Percentiles rank a stretch among this genome's conserved stretches.
phyloP scores from a whole-genome alignment of 1,140 invertebrate genomes.

The Drosophila sp. region DNA sequence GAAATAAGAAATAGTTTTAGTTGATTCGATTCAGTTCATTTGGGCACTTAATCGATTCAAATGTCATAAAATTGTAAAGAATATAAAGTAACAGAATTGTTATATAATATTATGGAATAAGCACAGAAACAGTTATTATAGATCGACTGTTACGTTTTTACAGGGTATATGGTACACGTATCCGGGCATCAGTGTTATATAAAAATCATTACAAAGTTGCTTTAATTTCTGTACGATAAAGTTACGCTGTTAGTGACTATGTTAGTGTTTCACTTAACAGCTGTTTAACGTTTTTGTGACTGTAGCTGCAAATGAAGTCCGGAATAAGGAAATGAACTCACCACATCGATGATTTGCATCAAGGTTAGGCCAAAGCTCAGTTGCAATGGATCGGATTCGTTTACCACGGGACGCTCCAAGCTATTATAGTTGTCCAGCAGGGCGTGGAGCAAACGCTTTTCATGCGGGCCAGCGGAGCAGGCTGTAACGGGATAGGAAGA shows the following conservation, averaged over 20 bases:
- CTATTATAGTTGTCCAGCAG: conserved; percentile 98
- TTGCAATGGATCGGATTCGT: conserved; percentile 97
- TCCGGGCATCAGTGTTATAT: too few relatives aligned
- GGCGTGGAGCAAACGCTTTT: conserved; percentile 95
- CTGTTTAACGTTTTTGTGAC: background rate
- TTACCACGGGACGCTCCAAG: conserved; percentile 97
- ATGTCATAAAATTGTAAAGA: too few relatives aligned
- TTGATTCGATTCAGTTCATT: too few relatives aligned
- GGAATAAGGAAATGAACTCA: conserved; percentile 87
- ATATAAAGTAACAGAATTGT: too few relatives aligned
- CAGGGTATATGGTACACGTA: too few relatives aligned
- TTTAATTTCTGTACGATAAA: background rate
- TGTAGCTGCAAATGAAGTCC: background rate
- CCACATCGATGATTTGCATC: conserved; percentile 99
- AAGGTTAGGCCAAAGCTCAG: conserved; percentile 98
- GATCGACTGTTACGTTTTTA: too few relatives aligned
- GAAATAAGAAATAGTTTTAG: too few relatives aligned
- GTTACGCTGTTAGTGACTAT: background rate
- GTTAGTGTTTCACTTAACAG: conserved; percentile 1
- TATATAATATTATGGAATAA: too few relatives aligned
- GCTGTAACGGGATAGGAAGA: conserved; percentile 85
- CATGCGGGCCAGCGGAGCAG: conserved; percentile 93
- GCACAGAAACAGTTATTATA: too few relatives aligned
- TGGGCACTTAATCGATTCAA: too few relatives aligned
- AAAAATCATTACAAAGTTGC: too few relatives aligned